Percentiles rank a stretch among this genome's conserved stretches.
Evolutionary conservation across 2,888 invertebrate species (phyloP).

Genomic region (Magallana nippona): DNA sequence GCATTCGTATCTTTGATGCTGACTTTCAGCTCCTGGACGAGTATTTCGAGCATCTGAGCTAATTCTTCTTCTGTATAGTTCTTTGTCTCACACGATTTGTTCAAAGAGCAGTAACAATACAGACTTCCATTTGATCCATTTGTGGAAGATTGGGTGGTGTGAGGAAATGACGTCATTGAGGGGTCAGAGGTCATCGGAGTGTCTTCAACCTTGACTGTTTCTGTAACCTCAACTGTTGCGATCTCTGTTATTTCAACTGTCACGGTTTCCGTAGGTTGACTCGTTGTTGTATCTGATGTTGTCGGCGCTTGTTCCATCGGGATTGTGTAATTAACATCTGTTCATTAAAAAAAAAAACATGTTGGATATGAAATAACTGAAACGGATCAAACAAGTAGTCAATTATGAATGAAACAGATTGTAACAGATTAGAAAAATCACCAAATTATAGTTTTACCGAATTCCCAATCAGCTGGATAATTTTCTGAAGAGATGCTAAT

Average conservation of each 20-base stretch:
- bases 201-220: not conserved
- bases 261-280: not conserved
- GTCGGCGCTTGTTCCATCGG: not conserved
- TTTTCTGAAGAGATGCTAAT: not conserved
- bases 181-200: not conserved
- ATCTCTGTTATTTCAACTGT: not conserved
- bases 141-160: not conserved
- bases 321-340: not conserved
- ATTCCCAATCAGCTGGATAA: not conserved
- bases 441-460: not conserved
- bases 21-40: slow-evolving; percentile 17
- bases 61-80: slow-evolving; percentile 7
- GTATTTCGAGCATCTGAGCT: not conserved
- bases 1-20: slow-evolving; percentile 10
- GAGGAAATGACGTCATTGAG: not conserved
- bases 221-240: not conserved
- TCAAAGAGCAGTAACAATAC: not conserved
- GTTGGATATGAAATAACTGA: too few relatives aligned
- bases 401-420: too few relatives aligned
- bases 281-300: not conserved
- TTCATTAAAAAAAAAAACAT: not conserved
- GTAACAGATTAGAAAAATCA: too few relatives aligned
- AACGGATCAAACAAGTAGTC: too few relatives aligned
- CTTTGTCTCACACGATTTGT: not conserved
- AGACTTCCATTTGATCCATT: not conserved